Evolutionary conservation across 2,888 invertebrate species (phyloP).

Genomic region (Carabus problematicus): DNA sequence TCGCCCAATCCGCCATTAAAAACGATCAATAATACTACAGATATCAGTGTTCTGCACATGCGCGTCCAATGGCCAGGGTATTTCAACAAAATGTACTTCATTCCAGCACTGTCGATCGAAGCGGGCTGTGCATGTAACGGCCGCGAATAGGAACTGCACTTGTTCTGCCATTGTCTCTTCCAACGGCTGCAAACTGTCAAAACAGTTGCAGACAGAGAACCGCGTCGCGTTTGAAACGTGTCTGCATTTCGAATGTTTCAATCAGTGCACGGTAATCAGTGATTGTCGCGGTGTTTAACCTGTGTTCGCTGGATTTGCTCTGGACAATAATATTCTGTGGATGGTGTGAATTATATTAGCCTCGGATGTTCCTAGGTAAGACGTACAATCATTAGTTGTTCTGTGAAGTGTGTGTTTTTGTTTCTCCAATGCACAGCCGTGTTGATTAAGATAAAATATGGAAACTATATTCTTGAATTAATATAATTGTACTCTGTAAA

Average conservation of each 20-base stretch:
- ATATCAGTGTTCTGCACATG: slow-evolving; percentile 1
- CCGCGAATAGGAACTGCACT: not conserved
- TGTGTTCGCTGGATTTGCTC: not conserved
- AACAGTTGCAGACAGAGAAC: slow-evolving; percentile 1
- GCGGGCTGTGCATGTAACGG: not conserved
- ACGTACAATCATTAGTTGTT: not conserved
- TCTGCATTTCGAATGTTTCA: not conserved
- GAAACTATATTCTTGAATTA: no score
- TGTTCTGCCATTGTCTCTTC: not conserved
- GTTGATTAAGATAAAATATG: no score
- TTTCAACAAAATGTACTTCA: slow-evolving; percentile 12
- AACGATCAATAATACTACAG: slow-evolving; percentile 27
- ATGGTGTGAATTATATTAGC: slow-evolving; percentile 61
- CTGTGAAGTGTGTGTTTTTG: no score
- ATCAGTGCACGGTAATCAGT: slow-evolving; percentile 8
- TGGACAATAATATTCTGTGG: slow-evolving; percentile 48
- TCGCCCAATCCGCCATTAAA: slow-evolving; percentile 23
- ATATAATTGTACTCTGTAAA: no score
- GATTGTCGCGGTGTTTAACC: slow-evolving; percentile 7
- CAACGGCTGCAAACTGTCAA: slow-evolving; percentile 6
- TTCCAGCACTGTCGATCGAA: slow-evolving; percentile 12
- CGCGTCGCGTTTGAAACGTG: not conserved
- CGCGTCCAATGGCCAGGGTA: slow-evolving; percentile 23
- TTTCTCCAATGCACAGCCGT: no score
- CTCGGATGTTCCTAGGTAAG: slow-evolving; percentile 56